Evolutionary conservation across 2,113 vertebrate genomes (phyloP).

Genomic region (Cnemophilus loriae): DNA sequence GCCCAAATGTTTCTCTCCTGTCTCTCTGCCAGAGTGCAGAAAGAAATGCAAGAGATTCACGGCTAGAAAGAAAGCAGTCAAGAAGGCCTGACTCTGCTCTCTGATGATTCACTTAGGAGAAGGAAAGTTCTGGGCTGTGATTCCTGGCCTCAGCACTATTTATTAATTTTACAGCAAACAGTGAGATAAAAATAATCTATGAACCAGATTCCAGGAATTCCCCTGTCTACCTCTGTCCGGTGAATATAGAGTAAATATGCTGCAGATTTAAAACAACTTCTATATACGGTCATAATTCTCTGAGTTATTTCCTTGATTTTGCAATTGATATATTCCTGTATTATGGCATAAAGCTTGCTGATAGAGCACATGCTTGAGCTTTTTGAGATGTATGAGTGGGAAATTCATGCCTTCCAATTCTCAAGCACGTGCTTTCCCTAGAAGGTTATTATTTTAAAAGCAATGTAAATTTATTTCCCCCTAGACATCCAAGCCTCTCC

Average conservation of each 20-base stretch:
- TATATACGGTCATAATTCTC: background rate
- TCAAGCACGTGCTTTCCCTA: background rate
- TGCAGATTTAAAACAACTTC: background rate
- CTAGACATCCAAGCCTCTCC: background rate
- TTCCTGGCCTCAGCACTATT: background rate
- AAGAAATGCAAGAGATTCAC: background rate
- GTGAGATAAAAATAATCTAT: background rate
- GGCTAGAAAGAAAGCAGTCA: background rate
- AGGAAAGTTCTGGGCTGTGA: background rate
- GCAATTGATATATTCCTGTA: background rate
- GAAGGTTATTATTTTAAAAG: background rate
- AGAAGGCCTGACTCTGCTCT: background rate
- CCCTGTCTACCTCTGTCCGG: background rate
- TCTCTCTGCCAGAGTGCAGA: background rate
- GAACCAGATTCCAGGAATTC: background rate
- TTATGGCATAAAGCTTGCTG: fast-evolving
- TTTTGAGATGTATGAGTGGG: background rate
- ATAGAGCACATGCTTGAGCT: background rate
- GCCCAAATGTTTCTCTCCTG: background rate
- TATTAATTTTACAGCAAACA: background rate
- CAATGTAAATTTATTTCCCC: background rate
- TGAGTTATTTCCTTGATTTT: background rate
- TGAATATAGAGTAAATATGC: background rate
- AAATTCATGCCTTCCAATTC: background rate
- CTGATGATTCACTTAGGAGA: background rate